Base-by-base conservation (phyloP, 2,888 invertebrate species). In the Blastobasis lacticolella region DNA sequence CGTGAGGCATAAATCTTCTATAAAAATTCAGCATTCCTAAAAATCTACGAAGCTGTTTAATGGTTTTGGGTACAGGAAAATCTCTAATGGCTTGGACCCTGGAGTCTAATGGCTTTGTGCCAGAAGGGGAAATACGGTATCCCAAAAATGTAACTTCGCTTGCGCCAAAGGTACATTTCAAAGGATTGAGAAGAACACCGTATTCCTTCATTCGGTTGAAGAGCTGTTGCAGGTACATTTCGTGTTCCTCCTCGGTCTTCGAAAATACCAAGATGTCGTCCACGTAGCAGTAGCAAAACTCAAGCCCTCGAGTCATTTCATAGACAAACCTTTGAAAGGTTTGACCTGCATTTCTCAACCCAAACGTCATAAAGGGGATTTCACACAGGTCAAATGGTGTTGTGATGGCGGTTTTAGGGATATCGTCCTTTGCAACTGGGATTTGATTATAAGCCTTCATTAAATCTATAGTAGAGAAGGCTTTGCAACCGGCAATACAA, bases 191-290 rank as follows among this genome's bases (percentile, higher is more conserved):
- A 1, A 64, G 6, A 4, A 66, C 51, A 48, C 57, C 57, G 49
- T 55, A 65, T 1, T 65, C 54, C 37, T 43, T 49, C 43, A 65
- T 10, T 1, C 61, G 45, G 1, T 37, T 45, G 49, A 68, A 65
- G 1, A 66, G 23, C 38, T 54, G 57, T 40, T 56, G 59, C 49
- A 67, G 57, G 50, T 68, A 64, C 0, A 49, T 36, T 42, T 55
- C 43, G 43, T 63, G 66, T 10, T 54, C 10, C 4, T 8, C n/a
- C 10, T 49, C 9, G 10, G 52, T 38, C 3, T 63, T 60, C 9
- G 67, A 65, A 46, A 57, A 62, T 1, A 61, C 55, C 8, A 76
- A 51, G 43, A 75, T 62, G 52, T 76, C 75, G 41, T 79, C 75
- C 0, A 79, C 49, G 23, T 23, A 23, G 23, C 23, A 23, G 23